These are phyloP conservation scores for Equus przewalskii DNA, from an alignment of 2,113 vertebrate species.

Conservation along the genomic window DNA sequence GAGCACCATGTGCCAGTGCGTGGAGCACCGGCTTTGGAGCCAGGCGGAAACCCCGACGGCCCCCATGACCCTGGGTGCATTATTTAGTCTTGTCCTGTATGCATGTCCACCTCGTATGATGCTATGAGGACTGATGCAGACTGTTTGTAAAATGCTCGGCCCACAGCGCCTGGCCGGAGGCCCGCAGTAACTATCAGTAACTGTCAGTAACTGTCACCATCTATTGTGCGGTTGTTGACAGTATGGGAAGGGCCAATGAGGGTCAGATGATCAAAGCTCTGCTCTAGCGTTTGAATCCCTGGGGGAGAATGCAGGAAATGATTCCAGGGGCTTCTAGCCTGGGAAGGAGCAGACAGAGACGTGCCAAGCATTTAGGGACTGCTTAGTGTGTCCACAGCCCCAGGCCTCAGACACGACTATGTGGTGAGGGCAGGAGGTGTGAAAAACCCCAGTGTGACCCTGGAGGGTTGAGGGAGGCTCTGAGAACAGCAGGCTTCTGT, in stretches of 20 bases:
- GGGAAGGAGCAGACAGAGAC: neutral
- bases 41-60: rapidly evolving
- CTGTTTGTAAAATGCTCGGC: neutral
- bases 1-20: rapidly evolving
- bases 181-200: no score
- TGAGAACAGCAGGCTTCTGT: neutral
- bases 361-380: neutral
- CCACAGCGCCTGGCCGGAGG: neutral
- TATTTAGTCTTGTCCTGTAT: neutral
- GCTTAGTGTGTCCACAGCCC: neutral
- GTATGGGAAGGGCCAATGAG: neutral
- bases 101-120: rapidly evolving
- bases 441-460: neutral
- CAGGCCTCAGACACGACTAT: neutral
- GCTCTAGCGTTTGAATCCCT: neutral
- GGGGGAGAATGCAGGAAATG: neutral
- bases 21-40: neutral
- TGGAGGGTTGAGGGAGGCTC: neutral
- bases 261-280: neutral
- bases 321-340: neutral
- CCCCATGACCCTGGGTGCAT: neutral
- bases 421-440: neutral
- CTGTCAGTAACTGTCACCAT: no score
- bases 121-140: neutral
- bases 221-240: neutral